Evolutionary conservation across 1,140 invertebrate genomes (phyloP), one percentile per base, ranked within the genome.

Genomic region (Oreohelix idahoensis): DNA sequence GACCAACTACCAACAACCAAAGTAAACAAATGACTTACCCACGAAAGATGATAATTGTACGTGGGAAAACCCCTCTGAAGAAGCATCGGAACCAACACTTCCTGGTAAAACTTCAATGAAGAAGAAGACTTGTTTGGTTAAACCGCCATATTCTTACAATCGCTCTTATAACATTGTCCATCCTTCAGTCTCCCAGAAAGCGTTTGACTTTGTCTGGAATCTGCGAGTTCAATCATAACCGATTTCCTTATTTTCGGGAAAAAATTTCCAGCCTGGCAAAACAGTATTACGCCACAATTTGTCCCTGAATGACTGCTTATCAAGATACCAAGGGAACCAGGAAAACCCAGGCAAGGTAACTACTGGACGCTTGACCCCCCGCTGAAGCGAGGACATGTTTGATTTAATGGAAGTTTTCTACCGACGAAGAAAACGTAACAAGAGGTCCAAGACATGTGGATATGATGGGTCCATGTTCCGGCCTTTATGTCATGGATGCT

Each of bases 221-320:
- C 83, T 99, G 98, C 93, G 98, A 99, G 91, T 99, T 99, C 92
- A 99, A 99, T 84, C 99, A 98, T 96, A 96, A 96, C 29, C 94
- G 97, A 85, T 99, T 99, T 92, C 97, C 97, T 0, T 93, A 93
- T 84, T 93, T 92, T 81, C 79, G 90, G 45, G 93, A 93, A 83
- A n/a, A 90, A 92, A 74, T 93, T 93, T 83, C 93, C 93, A 23
- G 92, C 93, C 35, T 93, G 92, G 93, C 93, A 93, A 85, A 99
- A 99, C 92, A 98, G 96, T 0, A 99, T 99, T 86, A n/a, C 94
- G 98, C 73, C 98, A 99, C 93, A 99, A 99, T 92, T 93, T 99
- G 23, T 98, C 96, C 23, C 93, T 99, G 58, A 99, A 99, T 93
- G 98, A 99, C 92, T 99, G 98, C 90, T 99, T 99, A 96, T 99